A percentile compares a stretch with the other conserved stretches of the same genome.
These are phyloP conservation scores for Drosophila micromelanica DNA, from an alignment of 1,140 invertebrate genomes.

Conservation along the genomic window DNA sequence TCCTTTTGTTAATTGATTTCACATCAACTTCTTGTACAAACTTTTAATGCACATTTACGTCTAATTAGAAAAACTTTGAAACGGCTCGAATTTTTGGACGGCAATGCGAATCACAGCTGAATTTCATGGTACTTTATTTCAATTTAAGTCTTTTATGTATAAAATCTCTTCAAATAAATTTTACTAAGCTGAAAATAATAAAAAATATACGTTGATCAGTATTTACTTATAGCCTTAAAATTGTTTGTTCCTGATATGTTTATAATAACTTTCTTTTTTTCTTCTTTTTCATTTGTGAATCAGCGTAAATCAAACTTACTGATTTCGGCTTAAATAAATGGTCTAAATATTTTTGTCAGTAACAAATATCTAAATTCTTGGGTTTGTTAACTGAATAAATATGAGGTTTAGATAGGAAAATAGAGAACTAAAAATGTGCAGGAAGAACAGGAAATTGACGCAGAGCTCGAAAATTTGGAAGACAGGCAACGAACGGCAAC, in stretches of 20 bases:
- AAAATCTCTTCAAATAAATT: background rate
- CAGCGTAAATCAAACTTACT: background rate
- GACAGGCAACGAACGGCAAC: constrained; percentile 15
- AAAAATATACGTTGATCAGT: background rate
- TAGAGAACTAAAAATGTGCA: background rate
- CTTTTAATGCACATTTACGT: constrained; percentile 70
- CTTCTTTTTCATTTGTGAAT: too few relatives aligned
- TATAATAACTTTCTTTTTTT: too few relatives aligned
- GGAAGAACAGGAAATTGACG: constrained; percentile 2
- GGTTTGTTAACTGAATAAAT: too few relatives aligned
- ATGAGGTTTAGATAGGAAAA: background rate
- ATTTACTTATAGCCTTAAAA: background rate
- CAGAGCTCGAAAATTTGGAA: constrained; percentile 13
- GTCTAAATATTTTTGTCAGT: too few relatives aligned
- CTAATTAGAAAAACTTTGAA: constrained; percentile 58
- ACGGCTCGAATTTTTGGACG: constrained; percentile 1
- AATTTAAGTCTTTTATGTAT: background rate
- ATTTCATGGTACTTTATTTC: background rate
- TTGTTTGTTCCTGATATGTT: too few relatives aligned
- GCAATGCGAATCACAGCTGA: background rate
- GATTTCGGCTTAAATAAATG: too few relatives aligned
- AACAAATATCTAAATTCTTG: too few relatives aligned
- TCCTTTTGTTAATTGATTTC: constrained; percentile 64
- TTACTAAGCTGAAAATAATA: background rate
- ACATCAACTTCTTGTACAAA: constrained; percentile 56